Conservation (phyloP, 2,888 invertebrate species). For the Catocala fraxini region DNA sequence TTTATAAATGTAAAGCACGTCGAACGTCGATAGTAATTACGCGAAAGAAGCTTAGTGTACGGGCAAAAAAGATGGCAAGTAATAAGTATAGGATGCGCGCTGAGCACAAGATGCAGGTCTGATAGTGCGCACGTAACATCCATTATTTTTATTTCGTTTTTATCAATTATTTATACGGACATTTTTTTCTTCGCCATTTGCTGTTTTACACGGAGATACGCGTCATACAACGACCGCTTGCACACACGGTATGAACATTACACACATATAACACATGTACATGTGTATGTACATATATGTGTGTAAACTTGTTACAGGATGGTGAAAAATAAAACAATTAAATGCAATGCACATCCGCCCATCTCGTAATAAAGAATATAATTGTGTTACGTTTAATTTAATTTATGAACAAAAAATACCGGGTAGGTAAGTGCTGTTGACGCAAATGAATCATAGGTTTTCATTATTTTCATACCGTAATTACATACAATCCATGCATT, state of each 20-base stretch:
- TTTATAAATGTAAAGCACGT: conserved; percentile 37
- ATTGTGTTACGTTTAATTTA: conserved; percentile 15
- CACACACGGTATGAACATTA: not conserved
- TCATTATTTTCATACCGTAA: conserved; percentile 4
- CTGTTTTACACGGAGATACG: conserved; percentile 6
- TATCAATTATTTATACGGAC: conserved; percentile 13
- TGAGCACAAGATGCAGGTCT: conserved; percentile 36
- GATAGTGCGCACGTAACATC: conserved; percentile 31
- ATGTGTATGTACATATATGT: no score
- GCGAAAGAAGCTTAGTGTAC: conserved; percentile 32
- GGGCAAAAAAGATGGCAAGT: conserved; percentile 31
- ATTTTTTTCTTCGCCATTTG: conserved; percentile 11
- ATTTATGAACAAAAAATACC: conserved; percentile 14
- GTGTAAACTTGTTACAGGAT: not conserved
- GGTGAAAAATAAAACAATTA: conserved; percentile 20
- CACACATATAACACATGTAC: not conserved
- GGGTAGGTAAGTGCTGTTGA: not conserved
- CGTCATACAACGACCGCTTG: not conserved
- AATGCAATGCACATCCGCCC: conserved; percentile 27
- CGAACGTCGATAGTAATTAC: conserved; percentile 35
- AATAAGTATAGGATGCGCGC: conserved; percentile 34
- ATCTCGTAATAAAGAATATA: conserved; percentile 10
- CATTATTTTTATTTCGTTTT: conserved; percentile 33
- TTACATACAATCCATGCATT: not conserved
- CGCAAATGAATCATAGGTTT: conserved; percentile 5